Evolutionary conservation across 37 sponge, comb jelly and placozoan genomes (phyloP).

Genomic region (Eunapius fragilis): DNA sequence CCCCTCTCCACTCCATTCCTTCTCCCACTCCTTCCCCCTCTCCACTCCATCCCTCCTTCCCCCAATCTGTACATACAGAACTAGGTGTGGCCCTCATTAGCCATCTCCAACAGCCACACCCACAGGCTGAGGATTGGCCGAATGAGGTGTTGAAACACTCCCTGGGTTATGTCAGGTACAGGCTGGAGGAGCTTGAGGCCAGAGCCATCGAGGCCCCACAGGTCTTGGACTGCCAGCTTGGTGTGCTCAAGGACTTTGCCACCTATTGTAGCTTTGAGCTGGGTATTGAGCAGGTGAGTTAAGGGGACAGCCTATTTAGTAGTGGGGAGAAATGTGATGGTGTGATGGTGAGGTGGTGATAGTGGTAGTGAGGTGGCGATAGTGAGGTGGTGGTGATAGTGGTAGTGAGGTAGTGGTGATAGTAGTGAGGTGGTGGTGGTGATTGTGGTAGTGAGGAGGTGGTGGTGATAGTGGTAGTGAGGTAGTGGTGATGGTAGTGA

Average conservation of each 20-base stretch:
- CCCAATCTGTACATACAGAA: background rate
- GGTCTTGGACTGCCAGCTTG: slow-evolving; percentile 17
- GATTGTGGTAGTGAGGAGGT: no score
- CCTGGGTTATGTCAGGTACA: slow-evolving; percentile 11
- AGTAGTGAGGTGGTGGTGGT: background rate
- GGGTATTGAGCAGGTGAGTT: slow-evolving; percentile 24
- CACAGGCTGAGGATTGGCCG: background rate
- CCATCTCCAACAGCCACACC: slow-evolving; percentile 25
- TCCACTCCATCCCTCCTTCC: background rate
- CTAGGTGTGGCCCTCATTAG: slow-evolving; percentile 19
- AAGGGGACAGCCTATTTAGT: background rate
- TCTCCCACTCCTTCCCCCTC: background rate
- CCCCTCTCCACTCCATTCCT: background rate
- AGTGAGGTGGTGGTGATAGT: no score
- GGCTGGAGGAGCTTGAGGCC: slow-evolving; percentile 19
- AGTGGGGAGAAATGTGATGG: no score
- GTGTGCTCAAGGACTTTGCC: slow-evolving; percentile 28
- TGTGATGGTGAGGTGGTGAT: background rate
- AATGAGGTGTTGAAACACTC: slow-evolving; percentile 26
- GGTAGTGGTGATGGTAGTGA: no score
- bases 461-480: no score
- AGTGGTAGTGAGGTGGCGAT: no score
- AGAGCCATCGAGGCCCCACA: background rate
- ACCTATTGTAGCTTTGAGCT: slow-evolving; percentile 45
- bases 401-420: no score